These are phyloP conservation scores for Microplitis mediator DNA, from an alignment of 1,140 invertebrate species.

Conservation along the genomic window DNA sequence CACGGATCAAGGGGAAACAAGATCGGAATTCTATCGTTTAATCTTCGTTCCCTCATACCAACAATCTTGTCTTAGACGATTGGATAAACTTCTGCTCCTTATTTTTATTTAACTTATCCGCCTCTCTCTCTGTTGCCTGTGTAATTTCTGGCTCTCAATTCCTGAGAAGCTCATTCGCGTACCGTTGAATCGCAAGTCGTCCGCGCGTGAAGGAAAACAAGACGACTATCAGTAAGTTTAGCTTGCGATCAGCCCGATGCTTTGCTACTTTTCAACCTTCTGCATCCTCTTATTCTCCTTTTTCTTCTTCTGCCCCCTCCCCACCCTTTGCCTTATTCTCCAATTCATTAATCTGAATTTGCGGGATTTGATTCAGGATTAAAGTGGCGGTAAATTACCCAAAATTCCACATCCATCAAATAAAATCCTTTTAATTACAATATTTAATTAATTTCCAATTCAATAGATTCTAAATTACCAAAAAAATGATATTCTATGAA, in stretches of 20 bases:
- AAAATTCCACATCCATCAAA: conserved; percentile 15
- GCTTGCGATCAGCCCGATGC: neutral
- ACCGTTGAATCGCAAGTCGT: neutral
- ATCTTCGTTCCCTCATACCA: conserved; percentile 45
- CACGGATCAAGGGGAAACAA: conserved; percentile 31
- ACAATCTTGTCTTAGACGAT: neutral
- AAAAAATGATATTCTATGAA: neutral
- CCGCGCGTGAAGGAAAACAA: conserved; percentile 3
- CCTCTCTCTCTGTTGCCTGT: neutral
- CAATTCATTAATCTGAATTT: conserved; percentile 17
- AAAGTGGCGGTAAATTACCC: conserved; percentile 10
- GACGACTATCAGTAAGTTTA: neutral
- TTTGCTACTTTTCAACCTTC: no score
- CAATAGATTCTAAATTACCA: neutral
- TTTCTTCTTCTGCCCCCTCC: no score
- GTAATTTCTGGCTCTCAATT: neutral
- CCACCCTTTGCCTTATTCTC: neutral
- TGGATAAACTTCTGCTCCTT: neutral
- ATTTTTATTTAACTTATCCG: neutral
- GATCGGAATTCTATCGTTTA: conserved; percentile 59
- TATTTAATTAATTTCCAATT: neutral
- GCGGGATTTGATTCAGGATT: neutral
- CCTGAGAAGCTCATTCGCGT: neutral
- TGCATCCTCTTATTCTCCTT: no score
- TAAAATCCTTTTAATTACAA: conserved; percentile 11